Evolutionary conservation across 1,140 invertebrate genomes (phyloP), one percentile per base, ranked within the genome.

Genomic region (Limonius californicus): DNA sequence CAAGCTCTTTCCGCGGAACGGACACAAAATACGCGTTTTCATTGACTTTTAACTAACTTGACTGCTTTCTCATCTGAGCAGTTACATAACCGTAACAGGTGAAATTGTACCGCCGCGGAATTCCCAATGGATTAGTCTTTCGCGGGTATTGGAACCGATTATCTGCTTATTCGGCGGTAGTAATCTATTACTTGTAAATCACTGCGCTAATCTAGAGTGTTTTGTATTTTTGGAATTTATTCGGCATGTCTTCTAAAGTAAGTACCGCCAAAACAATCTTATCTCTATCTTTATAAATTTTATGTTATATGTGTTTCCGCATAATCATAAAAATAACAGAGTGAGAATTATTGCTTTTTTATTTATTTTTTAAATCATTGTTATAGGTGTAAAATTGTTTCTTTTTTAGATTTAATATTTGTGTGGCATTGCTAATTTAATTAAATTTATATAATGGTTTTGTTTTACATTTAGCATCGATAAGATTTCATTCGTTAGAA

Each of bases 1-100:
- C 19, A 27, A 39, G 27, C 61, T 57, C 15, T 23, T n/a, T 62
- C 53, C 21, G 54, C 32, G 54, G 43, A 53, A 54, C 45, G 32
- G 42, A 50, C 45, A 21, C 20, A 19, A 12, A 50, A 50, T 18
- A 12, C 45, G 45, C 14, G 20, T 50, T 50, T 50, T 50, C 45
- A 45, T 14, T 19, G 45, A 19, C 20, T 50, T 50, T 50, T 19
- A 50, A 18, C 45, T 19, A 50, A 21, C 45, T 9, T 50, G 14
- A 14, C 35, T 39, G n/a, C 35, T 39, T 39, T 39, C 35, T 50
- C 45, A 50, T 12, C 16, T 50, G 16, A 50, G 45, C 15, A 50
- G 20, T 50, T 50, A 21, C 16, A 50, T 50, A 50, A 50, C 45
- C 7, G 45, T 50, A 50, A 50, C 45, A 21, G 16, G 45, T 39